Evolutionary conservation across 1,140 invertebrate species (phyloP), one percentile per base, ranked within the genome.

Genomic region (Portunus trituberculatus): DNA sequence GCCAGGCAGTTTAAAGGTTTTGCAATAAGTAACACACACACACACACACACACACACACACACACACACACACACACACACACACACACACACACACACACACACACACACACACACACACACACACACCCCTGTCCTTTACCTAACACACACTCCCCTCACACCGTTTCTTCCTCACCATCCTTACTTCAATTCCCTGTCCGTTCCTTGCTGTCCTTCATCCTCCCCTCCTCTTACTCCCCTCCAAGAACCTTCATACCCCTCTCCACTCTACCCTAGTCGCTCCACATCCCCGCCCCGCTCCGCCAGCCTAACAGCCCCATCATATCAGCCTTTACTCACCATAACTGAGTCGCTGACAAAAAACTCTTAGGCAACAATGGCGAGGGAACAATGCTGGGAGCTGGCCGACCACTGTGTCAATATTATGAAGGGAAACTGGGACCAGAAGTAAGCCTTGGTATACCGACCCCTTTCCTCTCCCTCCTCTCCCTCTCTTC

Each of bases 391-490:
- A 86, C 28, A 91, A 32, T 67, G 16, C 84, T 16, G 52, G 31
- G 28, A 48, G 46, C 59, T 20, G 0, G 29, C 52, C 12, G 14
- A 39, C 90, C 90, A 76, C 90, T 91, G 52, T 91, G 89, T 76
- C 52, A 91, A 91, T 91, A 91, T 93, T 86, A 59, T 93, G 82
- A 86, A 82, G 84, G 28, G 6, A 87, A 6, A 3, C 16, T 32
- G 4, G 25, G 39, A 3, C 29, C 48, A 6, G 48, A 25, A 20
- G 12, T 1, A 59, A 28, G 16, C 39, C 25, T 83, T 29, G 0
- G 28, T 16, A 12, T 31, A 76, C 82, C 14, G 2, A 7, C 76
- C 29, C 16, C 46, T 52, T 46, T 86, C 32, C 14, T 4, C 3
- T 16, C n/a, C 46, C 25, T 14, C 32, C 39, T 2, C 67, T 4